Evolutionary conservation across 2,113 vertebrate species (phyloP), one percentile per base, ranked within the genome.

Genomic region (Pungitius pungitius): DNA sequence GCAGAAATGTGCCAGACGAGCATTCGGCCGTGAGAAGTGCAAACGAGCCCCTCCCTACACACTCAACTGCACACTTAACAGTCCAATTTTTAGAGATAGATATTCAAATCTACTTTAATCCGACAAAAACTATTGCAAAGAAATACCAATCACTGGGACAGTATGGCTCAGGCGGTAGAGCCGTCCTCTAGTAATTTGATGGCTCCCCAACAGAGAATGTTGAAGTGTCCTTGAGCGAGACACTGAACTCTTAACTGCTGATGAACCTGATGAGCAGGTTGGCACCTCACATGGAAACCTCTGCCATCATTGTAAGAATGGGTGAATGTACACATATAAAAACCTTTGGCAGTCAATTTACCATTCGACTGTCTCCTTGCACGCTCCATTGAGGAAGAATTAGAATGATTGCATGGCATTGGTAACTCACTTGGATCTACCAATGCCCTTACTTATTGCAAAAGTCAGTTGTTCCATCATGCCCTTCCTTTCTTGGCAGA

Each of bases 391-490:
- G n/a, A 39, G 13, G 11, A 71, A 59, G 43, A 18, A 52, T 65
- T 24, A 37, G 0, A 68, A 58, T 26, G 58, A 58, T 11, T 73
- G 1, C 18, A 61, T 66, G 11, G 51, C 33, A 57, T 75, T 33
- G 15, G 27, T 73, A 17, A 35, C 47, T 66, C 20, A 58, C 33
- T 61, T 57, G 45, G 49, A 26, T 47, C 37, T 63, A 63, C 39
- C 39, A 17, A 8, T 62, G 40, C 63, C 35, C 69, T 33, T 52
- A 18, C 20, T 61, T 24, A 24, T 11, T 60, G 27, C 33, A 65
- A 43, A 55, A 61, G 58, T 64, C 62, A 49, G 52, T 58, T 30
- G 22, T 59, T 74, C 30, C 64, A n/a, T 22, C 47, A 42, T 33
- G 65, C 39, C 33, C 11, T 56, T 1, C 3, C 3, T 27, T 51